Base-by-base conservation (phyloP, 1,140 invertebrate species). In the Caenorhabditis remanei region DNA sequence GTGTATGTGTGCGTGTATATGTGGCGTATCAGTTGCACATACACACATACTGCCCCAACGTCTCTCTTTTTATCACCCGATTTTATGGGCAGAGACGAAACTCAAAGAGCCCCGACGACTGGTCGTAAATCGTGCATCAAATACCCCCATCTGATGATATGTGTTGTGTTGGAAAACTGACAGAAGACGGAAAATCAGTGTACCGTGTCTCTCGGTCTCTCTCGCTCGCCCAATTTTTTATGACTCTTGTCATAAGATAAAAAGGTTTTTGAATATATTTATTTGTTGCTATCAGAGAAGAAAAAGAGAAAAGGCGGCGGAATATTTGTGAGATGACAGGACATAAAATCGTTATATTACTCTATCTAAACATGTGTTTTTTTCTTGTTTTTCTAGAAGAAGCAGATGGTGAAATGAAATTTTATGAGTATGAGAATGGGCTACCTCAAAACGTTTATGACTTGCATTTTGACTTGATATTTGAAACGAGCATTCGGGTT, bases 1-100 rank as follows among this genome's bases (percentile, higher is more conserved):
- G 21, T 65, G 71, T 67, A n/a, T 79, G 71, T 79, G n/a, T 50
- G 46, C 53, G 13, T 50, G 46, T 53, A 50, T 79, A 5, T 71
- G 21, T 71, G 32, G 43, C 43, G 71, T 79, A 79, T 79, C 71
- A 79, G 71, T 79, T 79, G 71, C 71, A 79, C 71, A 53, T 53
- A 53, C 50, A 53, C 50, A 53, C 50, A 53, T 53, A 53, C 50
- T 14, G 11, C 9, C 13, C 16, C 13, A 11, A 53, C 16, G 11
- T 53, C 16, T 32, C 19, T 5, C 4, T 79, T 79, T 79, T 79
- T 50, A 50, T 50, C 43, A 50, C 71, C 71, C 71, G 46, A 48
- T 79, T 79, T 79, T 79, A 79, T 50, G 61, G 61, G 61, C 61
- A 63, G 61, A 19, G 56, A 46, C 21, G 67, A 24, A 67, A 67